Evolutionary conservation across 2,113 vertebrate species (phyloP).

Genomic region (Sylvia atricapilla): DNA sequence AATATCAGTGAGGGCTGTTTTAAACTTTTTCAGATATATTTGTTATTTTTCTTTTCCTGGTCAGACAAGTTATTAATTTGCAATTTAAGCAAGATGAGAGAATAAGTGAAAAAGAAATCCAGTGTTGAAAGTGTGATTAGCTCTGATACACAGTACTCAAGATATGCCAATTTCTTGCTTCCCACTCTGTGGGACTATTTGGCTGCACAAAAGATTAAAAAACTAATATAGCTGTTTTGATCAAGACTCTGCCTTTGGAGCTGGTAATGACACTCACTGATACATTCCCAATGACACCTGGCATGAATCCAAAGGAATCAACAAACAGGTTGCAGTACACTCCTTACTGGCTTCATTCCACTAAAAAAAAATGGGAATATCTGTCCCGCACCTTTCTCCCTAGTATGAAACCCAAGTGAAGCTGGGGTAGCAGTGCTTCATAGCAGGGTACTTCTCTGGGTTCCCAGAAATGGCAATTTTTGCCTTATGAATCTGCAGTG

Average conservation of each 20-base stretch:
- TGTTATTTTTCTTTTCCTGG: background rate
- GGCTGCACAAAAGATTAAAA: background rate
- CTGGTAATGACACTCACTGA: background rate
- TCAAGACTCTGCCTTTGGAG: background rate
- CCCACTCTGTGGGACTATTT: background rate
- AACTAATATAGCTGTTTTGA: background rate
- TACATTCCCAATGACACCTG: background rate
- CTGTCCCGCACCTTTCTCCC: background rate
- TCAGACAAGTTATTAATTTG: background rate
- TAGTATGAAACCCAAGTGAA: background rate
- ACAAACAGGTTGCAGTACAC: background rate
- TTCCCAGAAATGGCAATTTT: background rate
- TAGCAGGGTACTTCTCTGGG: background rate
- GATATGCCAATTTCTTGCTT: background rate
- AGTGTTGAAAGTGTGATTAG: background rate
- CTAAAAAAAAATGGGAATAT: background rate
- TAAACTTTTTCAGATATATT: background rate
- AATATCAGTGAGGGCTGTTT: background rate
- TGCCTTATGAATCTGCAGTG: background rate
- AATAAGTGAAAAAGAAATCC: background rate
- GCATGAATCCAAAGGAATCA: background rate
- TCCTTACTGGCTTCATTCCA: background rate
- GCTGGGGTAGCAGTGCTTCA: background rate
- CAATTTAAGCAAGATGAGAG: background rate
- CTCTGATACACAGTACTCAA: background rate